Base-by-base conservation (phyloP, 1,140 invertebrate genomes). In the Tenebrio molitor region DNA sequence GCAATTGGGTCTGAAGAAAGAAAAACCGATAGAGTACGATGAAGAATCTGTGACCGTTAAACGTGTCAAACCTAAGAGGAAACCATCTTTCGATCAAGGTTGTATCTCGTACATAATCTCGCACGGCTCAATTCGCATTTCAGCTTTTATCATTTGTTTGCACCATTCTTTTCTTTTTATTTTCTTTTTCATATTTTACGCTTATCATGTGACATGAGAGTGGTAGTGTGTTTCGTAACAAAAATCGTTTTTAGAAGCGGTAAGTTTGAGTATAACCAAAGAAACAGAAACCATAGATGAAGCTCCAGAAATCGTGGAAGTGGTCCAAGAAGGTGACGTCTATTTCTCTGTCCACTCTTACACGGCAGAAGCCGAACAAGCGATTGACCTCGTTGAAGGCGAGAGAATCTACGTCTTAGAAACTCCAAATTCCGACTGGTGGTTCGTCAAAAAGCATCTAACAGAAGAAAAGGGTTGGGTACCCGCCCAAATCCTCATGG, bases 391-490 rank as follows among this genome's bases (percentile, higher is more conserved):
- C 7, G 92, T 96, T 0, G 95, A 97, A 86, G 95, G 95, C 68
- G 95, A 97, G 87, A 89, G 90, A 80, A 90, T 97, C 8, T 93
- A 94, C 71, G 90, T 97, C 23, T 85, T 96, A 89, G 92, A 93
- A 83, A 91, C 90, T 67, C 89, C 91, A 39, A 93, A 93, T 78
- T 82, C 85, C 72, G 94, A 96, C 79, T 96, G 94, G 94, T 97
- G 95, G 95, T 95, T 95, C 80, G 94, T 97, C 0, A 90, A 89
- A 74, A 97, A 97, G 84, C 90, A 93, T 83, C 84, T 96, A 12
- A 96, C 95, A 0, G 92, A 95, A 81, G 94, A 97, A 84, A 94
- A 92, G 79, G 95, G 95, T 63, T 96, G 93, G 91, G 95, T 96
- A 17, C 95, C 95, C n/a, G 91, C 94, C 1, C 90, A 94, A 81